Percentiles rank a stretch among this genome's conserved stretches.
phyloP scores from a whole-genome alignment of 1,140 invertebrate genomes.

The Thereuonema tuberculata region DNA sequence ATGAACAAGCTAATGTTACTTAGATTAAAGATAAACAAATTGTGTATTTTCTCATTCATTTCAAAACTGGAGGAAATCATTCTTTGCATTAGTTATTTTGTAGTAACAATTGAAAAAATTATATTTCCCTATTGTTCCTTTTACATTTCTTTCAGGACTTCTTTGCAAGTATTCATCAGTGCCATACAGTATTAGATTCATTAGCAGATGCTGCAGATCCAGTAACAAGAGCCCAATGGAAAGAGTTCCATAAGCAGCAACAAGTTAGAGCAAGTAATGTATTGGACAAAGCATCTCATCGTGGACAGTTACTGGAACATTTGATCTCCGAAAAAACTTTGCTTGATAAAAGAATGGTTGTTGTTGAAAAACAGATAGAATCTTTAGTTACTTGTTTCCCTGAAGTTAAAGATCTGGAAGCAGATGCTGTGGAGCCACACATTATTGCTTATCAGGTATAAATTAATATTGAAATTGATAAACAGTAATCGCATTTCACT shows the following conservation, averaged over 20 bases:
- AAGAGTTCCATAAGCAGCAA: slow-evolving; percentile 23
- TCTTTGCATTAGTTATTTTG: too few species aligned
- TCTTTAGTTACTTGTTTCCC: neutral
- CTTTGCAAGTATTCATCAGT: slow-evolving; percentile 29
- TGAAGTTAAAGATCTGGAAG: neutral
- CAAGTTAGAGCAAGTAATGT: slow-evolving; percentile 25
- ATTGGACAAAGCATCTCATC: slow-evolving; percentile 26
- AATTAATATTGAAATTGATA: too few species aligned
- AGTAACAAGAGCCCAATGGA: slow-evolving; percentile 17
- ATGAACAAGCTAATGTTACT: too few species aligned
- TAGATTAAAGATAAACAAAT: too few species aligned
- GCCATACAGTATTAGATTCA: slow-evolving; percentile 27
- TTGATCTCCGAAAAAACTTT: slow-evolving; percentile 27
- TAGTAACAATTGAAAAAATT: too few species aligned
- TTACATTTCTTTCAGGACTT: slow-evolving; percentile 24
- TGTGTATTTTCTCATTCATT: too few species aligned
- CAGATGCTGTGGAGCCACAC: neutral
- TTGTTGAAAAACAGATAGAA: neutral
- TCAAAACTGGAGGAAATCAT: too few species aligned
- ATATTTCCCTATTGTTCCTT: too few species aligned
- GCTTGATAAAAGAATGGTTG: neutral
- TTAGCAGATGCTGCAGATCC: slow-evolving; percentile 25
- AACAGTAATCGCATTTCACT: too few species aligned
- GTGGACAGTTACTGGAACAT: slow-evolving; percentile 27
- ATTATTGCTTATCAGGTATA: neutral